Evolutionary conservation across 2,797 vertebrate genomes (phyloP).

Genomic region (Sciurus carolinensis): DNA sequence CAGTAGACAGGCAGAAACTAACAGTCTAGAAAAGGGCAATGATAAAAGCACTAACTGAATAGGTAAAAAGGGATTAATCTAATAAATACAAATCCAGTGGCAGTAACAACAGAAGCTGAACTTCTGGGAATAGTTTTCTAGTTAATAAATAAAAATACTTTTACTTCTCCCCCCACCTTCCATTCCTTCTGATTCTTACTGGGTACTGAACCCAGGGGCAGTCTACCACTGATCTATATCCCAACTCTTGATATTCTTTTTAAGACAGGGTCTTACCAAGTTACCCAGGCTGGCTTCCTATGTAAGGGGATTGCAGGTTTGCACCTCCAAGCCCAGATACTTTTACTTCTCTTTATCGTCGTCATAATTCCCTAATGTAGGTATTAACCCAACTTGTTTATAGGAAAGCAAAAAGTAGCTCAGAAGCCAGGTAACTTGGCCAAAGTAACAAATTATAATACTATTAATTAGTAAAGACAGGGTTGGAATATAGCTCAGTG

Average conservation of each 20-base stretch:
- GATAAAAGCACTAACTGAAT: not conserved
- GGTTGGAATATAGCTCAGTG: too few relatives aligned
- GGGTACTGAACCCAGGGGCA: too few relatives aligned
- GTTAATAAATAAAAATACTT: not conserved
- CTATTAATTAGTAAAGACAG: not conserved
- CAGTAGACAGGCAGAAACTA: not conserved
- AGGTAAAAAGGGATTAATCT: not conserved
- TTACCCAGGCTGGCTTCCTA: not conserved
- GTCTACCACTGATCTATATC: too few relatives aligned
- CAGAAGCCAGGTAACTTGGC: constrained; percentile 14
- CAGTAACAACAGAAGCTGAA: not conserved
- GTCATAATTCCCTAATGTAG: not conserved
- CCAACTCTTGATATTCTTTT: not conserved
- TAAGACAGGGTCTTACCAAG: not conserved
- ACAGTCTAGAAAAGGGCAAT: constrained; percentile 4
- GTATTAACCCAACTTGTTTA: not conserved
- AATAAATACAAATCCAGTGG: not conserved
- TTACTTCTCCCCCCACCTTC: too few relatives aligned
- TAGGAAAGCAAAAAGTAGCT: not conserved
- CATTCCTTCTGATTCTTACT: not conserved
- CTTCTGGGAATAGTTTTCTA: not conserved
- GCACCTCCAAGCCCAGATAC: not conserved
- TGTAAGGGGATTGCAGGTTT: not conserved
- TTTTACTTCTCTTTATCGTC: constrained; percentile 38
- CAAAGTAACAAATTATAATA: not conserved